Percentiles rank a stretch among this genome's conserved stretches.
These are phyloP conservation scores for Percina caprodes DNA, from an alignment of 2,113 vertebrate genomes.

Conservation along the genomic window DNA sequence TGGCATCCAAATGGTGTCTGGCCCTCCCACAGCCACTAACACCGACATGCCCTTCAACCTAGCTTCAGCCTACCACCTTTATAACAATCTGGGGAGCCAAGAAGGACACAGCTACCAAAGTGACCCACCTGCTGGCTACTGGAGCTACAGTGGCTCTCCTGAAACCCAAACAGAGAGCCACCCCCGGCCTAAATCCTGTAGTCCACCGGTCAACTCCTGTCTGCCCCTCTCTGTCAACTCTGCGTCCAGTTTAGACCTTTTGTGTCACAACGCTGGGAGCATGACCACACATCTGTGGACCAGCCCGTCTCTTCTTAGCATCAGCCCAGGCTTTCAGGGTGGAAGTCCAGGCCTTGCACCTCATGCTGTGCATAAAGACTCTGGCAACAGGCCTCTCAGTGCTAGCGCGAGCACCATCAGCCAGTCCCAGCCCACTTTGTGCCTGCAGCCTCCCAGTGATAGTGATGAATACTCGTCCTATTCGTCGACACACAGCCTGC, in stretches of 20 bases:
- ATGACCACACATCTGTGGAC: constrained; percentile 52
- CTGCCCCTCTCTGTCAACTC: constrained; percentile 45
- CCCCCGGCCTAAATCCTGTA: constrained; percentile 50
- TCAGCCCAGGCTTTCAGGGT: constrained; percentile 49
- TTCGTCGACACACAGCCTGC: constrained; percentile 73
- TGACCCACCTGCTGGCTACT: constrained; percentile 27
- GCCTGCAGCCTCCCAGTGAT: constrained; percentile 70
- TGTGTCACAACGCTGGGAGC: constrained; percentile 47
- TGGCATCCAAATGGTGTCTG: constrained; percentile 62
- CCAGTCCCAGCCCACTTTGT: constrained; percentile 80
- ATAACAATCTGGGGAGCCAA: constrained; percentile 55
- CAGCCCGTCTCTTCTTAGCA: constrained; percentile 53
- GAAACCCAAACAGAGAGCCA: constrained; percentile 63
- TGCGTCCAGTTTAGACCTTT: constrained; percentile 22
- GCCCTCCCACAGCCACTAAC: constrained; percentile 48
- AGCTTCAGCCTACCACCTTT: constrained; percentile 54
- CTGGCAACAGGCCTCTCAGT: constrained; percentile 46
- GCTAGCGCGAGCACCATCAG: constrained; percentile 65
- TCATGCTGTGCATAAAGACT: constrained; percentile 46
- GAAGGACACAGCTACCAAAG: constrained; percentile 35
- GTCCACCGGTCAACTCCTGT: constrained; percentile 46
- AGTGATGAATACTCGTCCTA: constrained; percentile 59
- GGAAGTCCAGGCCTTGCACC: constrained; percentile 38
- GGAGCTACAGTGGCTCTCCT: constrained; percentile 66
- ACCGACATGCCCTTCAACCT: constrained; percentile 49